Percentiles rank a stretch among this genome's conserved stretches.
phyloP scores from a whole-genome alignment of 2,797 vertebrate genomes.

The Lepus oiostolus region DNA sequence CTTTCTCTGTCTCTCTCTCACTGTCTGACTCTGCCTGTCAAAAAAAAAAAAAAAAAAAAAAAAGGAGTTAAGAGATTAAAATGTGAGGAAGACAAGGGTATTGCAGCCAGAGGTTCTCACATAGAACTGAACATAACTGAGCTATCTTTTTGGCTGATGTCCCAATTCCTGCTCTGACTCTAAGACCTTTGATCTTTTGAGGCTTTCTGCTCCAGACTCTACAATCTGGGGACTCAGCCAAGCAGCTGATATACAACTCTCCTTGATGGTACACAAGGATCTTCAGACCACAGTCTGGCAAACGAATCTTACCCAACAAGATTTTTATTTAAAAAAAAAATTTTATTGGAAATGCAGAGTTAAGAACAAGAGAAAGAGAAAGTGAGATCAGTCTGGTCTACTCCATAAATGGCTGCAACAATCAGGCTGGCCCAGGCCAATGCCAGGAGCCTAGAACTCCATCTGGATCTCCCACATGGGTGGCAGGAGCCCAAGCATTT shows the following conservation, averaged over 20 bases:
- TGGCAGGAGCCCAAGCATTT: too few relatives aligned
- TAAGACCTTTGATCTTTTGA: slow-evolving; percentile 27
- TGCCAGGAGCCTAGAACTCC: too few relatives aligned
- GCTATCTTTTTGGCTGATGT: not conserved
- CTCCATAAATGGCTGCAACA: too few relatives aligned
- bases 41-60: too few relatives aligned
- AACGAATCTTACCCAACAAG: slow-evolving; percentile 20
- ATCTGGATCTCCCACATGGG: too few relatives aligned
- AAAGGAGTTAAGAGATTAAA: not conserved
- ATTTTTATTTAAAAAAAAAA: not conserved
- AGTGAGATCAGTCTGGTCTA: too few relatives aligned
- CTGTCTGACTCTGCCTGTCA: too few relatives aligned
- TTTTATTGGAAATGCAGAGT: too few relatives aligned
- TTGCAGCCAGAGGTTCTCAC: slow-evolving; percentile 21
- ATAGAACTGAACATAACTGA: slow-evolving; percentile 43
- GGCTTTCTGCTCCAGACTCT: not conserved
- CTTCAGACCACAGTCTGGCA: slow-evolving; percentile 13
- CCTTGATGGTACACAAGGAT: not conserved
- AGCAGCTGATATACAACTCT: not conserved
- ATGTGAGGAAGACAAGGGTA: not conserved
- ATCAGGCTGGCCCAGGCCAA: too few relatives aligned
- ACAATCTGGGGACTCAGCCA: not conserved
- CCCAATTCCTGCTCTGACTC: not conserved
- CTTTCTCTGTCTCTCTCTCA: too few relatives aligned
- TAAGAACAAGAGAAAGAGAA: too few relatives aligned